Evolutionary conservation across 2,888 invertebrate species (phyloP), one percentile per base, ranked within the genome.

Genomic region (Lampropteryx suffumata): DNA sequence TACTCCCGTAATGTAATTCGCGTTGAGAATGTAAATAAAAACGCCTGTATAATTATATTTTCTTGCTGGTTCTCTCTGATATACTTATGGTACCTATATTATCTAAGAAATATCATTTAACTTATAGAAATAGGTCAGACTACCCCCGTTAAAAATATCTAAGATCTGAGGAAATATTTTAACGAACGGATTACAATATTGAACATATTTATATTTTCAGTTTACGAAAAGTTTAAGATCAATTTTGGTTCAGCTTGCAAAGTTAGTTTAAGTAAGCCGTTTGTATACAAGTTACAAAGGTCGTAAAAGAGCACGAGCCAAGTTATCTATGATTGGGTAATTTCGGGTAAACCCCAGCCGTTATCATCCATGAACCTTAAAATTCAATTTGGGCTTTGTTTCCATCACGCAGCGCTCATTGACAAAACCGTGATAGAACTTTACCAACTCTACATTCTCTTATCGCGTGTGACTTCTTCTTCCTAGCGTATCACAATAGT

Each of bases 1-100:
- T 67, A 76, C 85, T 84, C 82, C 84, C 83, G 83, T 88, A 88
- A 88, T 87, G 84, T 86, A 45, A 81, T 75, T 76, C 80, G 84
- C 81, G 66, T 61, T 65, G 71, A 69, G 89, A 87, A 89, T 90
- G 79, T 76, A 73, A 89, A 88, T 84, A 77, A 65, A 65, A 73
- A 76, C 74, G 76, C 77, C 77, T 78, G 75, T 76, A 77, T 73
- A 67, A 62, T 70, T 74, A 64, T 69, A 65, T 76, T 69, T 78
- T 69, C 68, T 63, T 62, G 65, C 44, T 67, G 64, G 66, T 68
- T 71, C 58, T 67, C 69, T 76, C 71, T n/a, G n/a, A n/a, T n/a
- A n/a, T n/a, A n/a, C n/a, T n/a, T n/a, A n/a, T n/a, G n/a, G n/a
- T n/a, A n/a, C n/a, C n/a, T n/a, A n/a, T n/a, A n/a, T n/a, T n/a